A percentile compares a stretch with the other conserved stretches of the same genome.
phyloP scores from a whole-genome alignment of 2,888 invertebrate genomes.

The Pilophorus perplexus region DNA sequence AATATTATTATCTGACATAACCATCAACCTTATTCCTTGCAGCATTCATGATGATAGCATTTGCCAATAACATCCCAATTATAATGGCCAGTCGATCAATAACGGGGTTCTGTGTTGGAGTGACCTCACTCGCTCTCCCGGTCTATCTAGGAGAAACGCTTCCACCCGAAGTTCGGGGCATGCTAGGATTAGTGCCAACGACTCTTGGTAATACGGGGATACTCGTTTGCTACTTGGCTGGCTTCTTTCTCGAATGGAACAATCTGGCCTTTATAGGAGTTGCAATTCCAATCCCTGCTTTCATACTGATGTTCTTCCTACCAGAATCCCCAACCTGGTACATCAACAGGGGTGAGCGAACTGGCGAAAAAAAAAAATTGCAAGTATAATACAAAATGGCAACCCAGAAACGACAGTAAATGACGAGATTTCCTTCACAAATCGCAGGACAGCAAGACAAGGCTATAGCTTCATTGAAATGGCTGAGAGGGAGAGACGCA shows the following conservation, averaged over 20 bases:
- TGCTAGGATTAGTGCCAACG: conserved; percentile 81
- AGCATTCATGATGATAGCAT: conserved; percentile 80
- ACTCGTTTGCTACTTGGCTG: conserved; percentile 73
- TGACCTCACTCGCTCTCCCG: conserved; percentile 81
- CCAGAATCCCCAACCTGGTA: conserved; percentile 94
- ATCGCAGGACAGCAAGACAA: conserved; percentile 65
- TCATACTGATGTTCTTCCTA: conserved; percentile 74
- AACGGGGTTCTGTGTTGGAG: conserved; percentile 83
- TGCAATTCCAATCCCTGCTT: conserved; percentile 71
- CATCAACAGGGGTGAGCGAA: conserved; percentile 64
- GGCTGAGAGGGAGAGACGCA: conserved; percentile 75
- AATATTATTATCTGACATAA: no score
- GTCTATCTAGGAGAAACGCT: conserved; percentile 92
- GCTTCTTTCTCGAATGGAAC: conserved; percentile 77
- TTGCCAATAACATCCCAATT: conserved; percentile 69
- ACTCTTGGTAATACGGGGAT: conserved; percentile 85
- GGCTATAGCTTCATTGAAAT: conserved; percentile 73
- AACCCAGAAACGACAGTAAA: no score
- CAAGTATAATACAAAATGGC: no score
- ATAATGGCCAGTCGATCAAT: conserved; percentile 78
- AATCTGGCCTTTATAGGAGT: conserved; percentile 76
- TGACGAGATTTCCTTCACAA: no score
- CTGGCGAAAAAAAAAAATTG: no score
- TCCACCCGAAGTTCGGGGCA: conserved; percentile 87
- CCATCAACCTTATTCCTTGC: no score